Conservation (phyloP, 2,113 vertebrate genomes). For the Pteronura brasiliensis region DNA sequence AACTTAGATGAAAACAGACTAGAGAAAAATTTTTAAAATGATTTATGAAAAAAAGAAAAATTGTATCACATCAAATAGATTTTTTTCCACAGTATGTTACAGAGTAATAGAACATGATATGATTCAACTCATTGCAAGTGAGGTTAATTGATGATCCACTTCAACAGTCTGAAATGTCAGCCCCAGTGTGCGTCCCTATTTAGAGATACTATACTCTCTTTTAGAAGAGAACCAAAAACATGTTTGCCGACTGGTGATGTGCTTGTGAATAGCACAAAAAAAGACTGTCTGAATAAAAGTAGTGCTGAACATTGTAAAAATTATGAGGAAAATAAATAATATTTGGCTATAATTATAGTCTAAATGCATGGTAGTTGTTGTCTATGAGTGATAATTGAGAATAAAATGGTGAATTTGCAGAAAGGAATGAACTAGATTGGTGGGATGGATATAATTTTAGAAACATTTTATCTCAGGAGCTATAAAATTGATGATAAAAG, state of each 20-base stretch:
- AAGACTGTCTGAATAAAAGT: constrained; percentile 50
- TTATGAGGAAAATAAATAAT: background rate
- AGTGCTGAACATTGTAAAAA: constrained; percentile 25
- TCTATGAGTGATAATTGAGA: constrained; percentile 17
- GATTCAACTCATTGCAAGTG: constrained; percentile 2
- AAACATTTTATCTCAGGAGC: background rate
- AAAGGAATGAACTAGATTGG: background rate
- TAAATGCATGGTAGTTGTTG: constrained; percentile 8
- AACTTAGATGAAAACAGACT: background rate
- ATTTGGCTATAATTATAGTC: background rate
- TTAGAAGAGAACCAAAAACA: constrained; percentile 27
- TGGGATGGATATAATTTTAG: background rate
- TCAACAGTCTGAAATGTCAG: constrained; percentile 51
- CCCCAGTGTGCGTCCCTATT: background rate
- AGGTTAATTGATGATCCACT: constrained; percentile 49
- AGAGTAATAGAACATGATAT: constrained; percentile 1
- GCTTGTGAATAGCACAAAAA: constrained; percentile 47
- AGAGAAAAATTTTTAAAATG: background rate
- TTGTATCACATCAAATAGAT: background rate
- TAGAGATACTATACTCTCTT: constrained; percentile 5
- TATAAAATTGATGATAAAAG: background rate
- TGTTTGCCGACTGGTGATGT: constrained; percentile 52
- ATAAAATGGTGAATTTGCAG: background rate
- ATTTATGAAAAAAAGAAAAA: background rate
- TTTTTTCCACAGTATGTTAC: background rate